Percentiles rank a stretch among this genome's conserved stretches.
These are phyloP conservation scores for Helicoverpa assulta DNA, from an alignment of 2,888 invertebrate genomes.

Conservation along the genomic window DNA sequence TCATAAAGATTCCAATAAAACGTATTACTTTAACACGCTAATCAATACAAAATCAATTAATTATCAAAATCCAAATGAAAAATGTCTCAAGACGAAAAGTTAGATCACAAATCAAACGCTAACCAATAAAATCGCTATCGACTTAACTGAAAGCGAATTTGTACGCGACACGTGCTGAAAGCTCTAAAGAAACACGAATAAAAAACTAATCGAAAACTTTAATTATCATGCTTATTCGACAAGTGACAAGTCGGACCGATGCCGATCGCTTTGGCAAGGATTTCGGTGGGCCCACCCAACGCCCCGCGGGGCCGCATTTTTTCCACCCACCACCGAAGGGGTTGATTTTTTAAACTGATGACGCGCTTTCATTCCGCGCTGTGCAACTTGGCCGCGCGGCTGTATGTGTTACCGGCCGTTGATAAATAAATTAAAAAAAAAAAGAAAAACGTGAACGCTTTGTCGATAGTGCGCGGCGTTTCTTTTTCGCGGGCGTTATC, in stretches of 20 bases:
- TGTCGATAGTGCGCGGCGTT: slow-evolving; percentile 86
- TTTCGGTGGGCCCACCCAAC: slow-evolving; percentile 87
- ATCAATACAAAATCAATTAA: slow-evolving; percentile 8
- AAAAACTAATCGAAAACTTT: slow-evolving; percentile 85
- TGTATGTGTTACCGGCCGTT: slow-evolving; percentile 86
- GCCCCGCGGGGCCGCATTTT: slow-evolving; percentile 85
- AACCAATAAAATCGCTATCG: slow-evolving; percentile 45
- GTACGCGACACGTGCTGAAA: slow-evolving; percentile 59
- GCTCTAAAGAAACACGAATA: slow-evolving; percentile 71
- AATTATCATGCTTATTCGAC: slow-evolving; percentile 89
- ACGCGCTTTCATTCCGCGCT: slow-evolving; percentile 91
- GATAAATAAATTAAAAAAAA: slow-evolving; percentile 87
- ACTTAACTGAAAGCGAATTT: slow-evolving; percentile 55
- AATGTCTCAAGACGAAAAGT: slow-evolving; percentile 25
- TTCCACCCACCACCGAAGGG: slow-evolving; percentile 89
- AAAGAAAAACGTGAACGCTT: slow-evolving; percentile 79
- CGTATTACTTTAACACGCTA: neutral
- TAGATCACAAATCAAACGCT: slow-evolving; percentile 38
- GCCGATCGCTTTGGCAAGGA: slow-evolving; percentile 89
- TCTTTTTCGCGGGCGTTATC: slow-evolving; percentile 84
- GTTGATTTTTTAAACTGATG: slow-evolving; percentile 91
- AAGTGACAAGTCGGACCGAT: slow-evolving; percentile 88
- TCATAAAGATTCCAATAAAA: slow-evolving; percentile 2
- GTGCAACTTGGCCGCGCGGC: slow-evolving; percentile 90
- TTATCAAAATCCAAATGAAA: slow-evolving; percentile 13